Conservation (phyloP, 1,140 invertebrate species). For the Mesaphorura yosii region DNA sequence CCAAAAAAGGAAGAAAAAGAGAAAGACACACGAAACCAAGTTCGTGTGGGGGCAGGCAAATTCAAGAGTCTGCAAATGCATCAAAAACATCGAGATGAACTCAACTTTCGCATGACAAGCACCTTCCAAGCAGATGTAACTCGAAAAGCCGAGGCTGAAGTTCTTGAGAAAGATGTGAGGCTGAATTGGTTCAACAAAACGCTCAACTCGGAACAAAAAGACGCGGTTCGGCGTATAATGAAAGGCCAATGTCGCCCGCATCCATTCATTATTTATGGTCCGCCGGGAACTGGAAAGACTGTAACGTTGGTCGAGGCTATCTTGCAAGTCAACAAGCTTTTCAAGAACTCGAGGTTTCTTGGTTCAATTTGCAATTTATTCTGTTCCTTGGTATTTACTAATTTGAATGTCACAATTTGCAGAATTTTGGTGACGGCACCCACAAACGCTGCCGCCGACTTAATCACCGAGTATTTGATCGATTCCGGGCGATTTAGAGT, state of each 20-base stretch:
- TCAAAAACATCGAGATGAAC: too few species aligned
- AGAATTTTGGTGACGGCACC: conserved; percentile 66
- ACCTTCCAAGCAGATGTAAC: background rate
- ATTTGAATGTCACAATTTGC: background rate
- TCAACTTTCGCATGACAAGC: too few species aligned
- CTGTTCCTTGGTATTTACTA: background rate
- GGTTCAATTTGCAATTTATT: background rate
- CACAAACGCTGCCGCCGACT: conserved; percentile 75
- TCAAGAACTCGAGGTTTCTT: conserved; percentile 46
- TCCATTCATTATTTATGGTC: conserved; percentile 66
- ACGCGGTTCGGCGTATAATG: conserved; percentile 54
- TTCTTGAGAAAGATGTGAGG: background rate
- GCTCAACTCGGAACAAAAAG: conserved; percentile 49
- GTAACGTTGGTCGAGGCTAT: conserved; percentile 63
- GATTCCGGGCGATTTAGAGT: conserved; percentile 43
- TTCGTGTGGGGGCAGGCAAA: too few species aligned
- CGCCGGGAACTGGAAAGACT: conserved; percentile 71
- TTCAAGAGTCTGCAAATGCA: too few species aligned
- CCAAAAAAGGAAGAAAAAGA: too few species aligned
- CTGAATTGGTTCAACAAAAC: conserved; percentile 8
- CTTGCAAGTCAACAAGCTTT: conserved; percentile 44
- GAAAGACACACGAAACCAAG: too few species aligned
- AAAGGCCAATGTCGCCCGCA: conserved; percentile 44
- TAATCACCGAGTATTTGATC: conserved; percentile 56
- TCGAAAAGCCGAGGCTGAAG: background rate